Evolutionary conservation across 2,888 invertebrate genomes (phyloP).

Genomic region (Odiellus spinosus): DNA sequence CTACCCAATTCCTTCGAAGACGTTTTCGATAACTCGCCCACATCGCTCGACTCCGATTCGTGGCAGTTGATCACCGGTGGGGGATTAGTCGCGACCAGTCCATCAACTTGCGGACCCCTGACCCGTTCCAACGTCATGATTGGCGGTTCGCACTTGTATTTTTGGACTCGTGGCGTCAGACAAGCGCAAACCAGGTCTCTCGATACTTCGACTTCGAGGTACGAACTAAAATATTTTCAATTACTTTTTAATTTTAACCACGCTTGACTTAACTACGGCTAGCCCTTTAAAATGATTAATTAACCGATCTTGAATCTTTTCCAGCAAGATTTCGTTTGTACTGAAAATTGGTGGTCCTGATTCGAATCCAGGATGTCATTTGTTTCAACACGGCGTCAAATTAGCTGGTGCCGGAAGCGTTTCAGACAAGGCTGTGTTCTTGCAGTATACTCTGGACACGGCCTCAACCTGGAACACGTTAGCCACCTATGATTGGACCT

Average conservation of each 20-base stretch:
- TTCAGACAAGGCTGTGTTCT: slow-evolving; percentile 24
- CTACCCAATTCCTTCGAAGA: slow-evolving; percentile 30
- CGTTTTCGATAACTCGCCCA: slow-evolving; percentile 6
- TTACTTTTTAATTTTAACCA: too few relatives aligned
- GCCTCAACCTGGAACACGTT: slow-evolving; percentile 29
- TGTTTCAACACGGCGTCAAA: slow-evolving; percentile 21
- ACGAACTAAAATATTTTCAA: too few relatives aligned
- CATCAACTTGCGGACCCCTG: slow-evolving; percentile 18
- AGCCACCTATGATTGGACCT: slow-evolving; percentile 19
- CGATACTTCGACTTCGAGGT: slow-evolving; percentile 29
- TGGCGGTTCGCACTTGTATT: slow-evolving; percentile 32
- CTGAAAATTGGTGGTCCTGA: slow-evolving; percentile 29
- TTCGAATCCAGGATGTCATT: slow-evolving; percentile 27
- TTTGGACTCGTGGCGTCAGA: slow-evolving; percentile 31
- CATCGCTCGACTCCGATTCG: slow-evolving; percentile 21
- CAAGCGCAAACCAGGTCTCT: slow-evolving; percentile 29
- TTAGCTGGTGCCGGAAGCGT: too few relatives aligned
- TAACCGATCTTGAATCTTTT: too few relatives aligned
- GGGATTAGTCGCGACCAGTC: slow-evolving; percentile 30
- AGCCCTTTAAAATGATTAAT: too few relatives aligned
- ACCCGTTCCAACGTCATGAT: slow-evolving; percentile 26
- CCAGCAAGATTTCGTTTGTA: slow-evolving; percentile 31
- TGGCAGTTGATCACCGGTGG: slow-evolving; percentile 31
- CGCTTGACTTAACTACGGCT: too few relatives aligned
- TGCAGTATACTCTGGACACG: slow-evolving; percentile 28